Evolutionary conservation across 2,113 vertebrate genomes (phyloP), one percentile per base, ranked within the genome.

Genomic region (Boulengeromyrus knoepffleri): DNA sequence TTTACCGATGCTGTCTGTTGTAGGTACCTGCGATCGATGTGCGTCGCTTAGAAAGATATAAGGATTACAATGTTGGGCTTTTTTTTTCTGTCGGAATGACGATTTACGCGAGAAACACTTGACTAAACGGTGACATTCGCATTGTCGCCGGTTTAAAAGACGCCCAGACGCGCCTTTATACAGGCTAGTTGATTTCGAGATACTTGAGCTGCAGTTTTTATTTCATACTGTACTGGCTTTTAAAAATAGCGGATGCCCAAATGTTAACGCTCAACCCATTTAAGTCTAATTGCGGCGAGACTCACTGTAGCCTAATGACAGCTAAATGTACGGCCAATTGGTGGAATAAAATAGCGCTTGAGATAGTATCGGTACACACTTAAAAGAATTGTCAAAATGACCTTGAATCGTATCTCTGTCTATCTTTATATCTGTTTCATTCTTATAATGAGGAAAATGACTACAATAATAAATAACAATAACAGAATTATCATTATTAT

Each of bases 11-110:
- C 84, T 90, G 45, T 36, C 83, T 87, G 84, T 21, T 87, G 46
- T 88, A 49, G 89, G 53, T 56, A 85, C 49, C 19, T 31, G 8
- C 66, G 27, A 47, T 86, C 86, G 47, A 74, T 90, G 46, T 80
- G 36, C 89, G 53, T 85, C 89, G 58, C 53, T 89, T 66, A 89
- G 70, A 66, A 19, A 90, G 47, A 77, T 74, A 87, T 80, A 42
- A 52, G 21, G 53, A 66, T 86, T 12, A 46, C 19, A 8, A 49
- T 13, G 85, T 42, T 66, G 15, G 56, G 58, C 13, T 89, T 89
- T 66, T 89, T 66, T 52, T n/a, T 39, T n/a, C 70, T 13, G 84
- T 52, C 42, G 46, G 4, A 27, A 49, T 87, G 31, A 80, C 85
- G 47, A 52, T 88, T 53, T 52, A 13, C 27, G 27, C 3, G 15